These are phyloP conservation scores for Bombus confusus DNA, from an alignment of 1,140 invertebrate genomes.

Conservation along the genomic window DNA sequence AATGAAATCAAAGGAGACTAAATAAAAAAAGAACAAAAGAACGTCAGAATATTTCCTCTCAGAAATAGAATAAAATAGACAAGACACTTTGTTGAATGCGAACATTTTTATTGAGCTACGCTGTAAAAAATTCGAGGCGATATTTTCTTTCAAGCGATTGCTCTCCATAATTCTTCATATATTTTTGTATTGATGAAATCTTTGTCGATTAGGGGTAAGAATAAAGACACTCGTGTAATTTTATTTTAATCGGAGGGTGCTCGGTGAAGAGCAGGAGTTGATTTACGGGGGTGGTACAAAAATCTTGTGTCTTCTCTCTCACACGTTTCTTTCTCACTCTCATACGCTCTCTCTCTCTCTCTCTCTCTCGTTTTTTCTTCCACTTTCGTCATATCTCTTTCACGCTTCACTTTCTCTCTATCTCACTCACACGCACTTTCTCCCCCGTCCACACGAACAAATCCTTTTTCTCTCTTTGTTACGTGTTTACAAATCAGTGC, in stretches of 20 bases:
- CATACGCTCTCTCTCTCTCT: not conserved
- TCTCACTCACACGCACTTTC: not conserved
- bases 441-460: slow-evolving; percentile 32
- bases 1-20: not conserved
- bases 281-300: slow-evolving; percentile 47
- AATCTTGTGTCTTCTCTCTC: slow-evolving; percentile 46
- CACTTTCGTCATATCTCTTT: not conserved
- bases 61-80: not conserved
- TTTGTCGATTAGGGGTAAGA: not conserved
- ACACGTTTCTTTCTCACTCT: not conserved
- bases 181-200: not conserved
- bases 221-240: slow-evolving; percentile 34
- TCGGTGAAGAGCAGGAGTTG: slow-evolving; percentile 53
- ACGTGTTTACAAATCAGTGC: slow-evolving; percentile 80
- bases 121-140: slow-evolving; percentile 35
- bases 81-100: slow-evolving; percentile 1
- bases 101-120: slow-evolving; percentile 41
- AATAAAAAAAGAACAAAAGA: not conserved
- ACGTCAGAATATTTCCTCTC: not conserved
- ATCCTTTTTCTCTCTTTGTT: slow-evolving; percentile 51
- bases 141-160: slow-evolving; percentile 22
- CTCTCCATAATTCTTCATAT: not conserved
- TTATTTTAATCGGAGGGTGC: slow-evolving; percentile 35
- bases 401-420: not conserved
- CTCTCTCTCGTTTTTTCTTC: not conserved